Conservation (phyloP, 2,113 vertebrate species). For the Junco hyemalis region DNA sequence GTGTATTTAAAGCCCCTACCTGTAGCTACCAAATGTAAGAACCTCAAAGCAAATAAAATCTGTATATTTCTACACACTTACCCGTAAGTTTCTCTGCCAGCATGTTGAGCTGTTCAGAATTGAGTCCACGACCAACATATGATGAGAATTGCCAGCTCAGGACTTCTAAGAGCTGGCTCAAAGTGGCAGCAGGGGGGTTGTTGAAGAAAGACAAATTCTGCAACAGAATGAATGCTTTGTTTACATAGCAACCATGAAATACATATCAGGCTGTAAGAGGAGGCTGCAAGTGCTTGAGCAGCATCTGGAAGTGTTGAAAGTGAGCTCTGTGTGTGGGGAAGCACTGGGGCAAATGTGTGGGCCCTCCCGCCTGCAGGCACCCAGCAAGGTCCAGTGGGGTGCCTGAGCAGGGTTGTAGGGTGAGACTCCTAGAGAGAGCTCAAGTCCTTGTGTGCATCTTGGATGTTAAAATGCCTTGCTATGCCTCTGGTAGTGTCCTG, state of each 20-base stretch:
- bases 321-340: background rate
- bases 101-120: conserved; percentile 91
- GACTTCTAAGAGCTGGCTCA: conserved; percentile 92
- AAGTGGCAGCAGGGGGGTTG: conserved; percentile 82
- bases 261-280: background rate
- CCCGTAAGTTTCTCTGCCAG: conserved; percentile 92
- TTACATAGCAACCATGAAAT: background rate
- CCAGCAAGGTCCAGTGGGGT: background rate
- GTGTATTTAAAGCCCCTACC: background rate
- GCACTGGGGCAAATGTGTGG: background rate
- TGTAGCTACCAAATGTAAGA: background rate
- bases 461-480: background rate
- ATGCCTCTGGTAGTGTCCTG: background rate
- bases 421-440: rapidly evolving
- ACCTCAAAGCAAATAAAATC: background rate
- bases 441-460: background rate
- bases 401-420: background rate
- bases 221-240: conserved; percentile 28
- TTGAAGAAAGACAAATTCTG: conserved; percentile 94
- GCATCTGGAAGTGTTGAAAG: background rate
- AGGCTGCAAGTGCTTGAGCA: background rate
- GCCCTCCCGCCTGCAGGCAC: background rate
- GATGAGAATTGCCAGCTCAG: conserved; percentile 97
- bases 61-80: conserved; percentile 39
- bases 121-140: conserved; percentile 88